Percentiles rank a stretch among this genome's conserved stretches.
These are phyloP conservation scores for Phallusia fumigata DNA, from an alignment of 23 tunicate genomes.

Conservation along the genomic window DNA sequence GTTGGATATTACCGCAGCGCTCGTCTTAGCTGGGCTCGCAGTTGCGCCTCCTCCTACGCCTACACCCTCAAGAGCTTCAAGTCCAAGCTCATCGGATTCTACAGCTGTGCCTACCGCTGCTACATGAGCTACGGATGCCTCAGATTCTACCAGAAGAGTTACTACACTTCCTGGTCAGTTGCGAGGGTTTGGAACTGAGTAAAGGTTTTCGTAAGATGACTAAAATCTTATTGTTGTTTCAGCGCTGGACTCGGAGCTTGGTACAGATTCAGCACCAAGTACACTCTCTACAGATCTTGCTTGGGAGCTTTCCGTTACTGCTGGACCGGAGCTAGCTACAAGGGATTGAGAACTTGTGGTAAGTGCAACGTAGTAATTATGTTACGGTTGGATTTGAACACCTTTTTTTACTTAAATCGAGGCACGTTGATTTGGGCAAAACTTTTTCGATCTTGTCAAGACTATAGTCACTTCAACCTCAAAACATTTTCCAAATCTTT, in stretches of 20 bases:
- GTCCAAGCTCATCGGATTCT: constrained; percentile 26
- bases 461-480: no score
- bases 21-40: neutral
- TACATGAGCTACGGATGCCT: constrained; percentile 39
- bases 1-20: neutral
- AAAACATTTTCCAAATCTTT: no score
- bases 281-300: constrained; percentile 15
- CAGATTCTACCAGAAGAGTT: constrained; percentile 23
- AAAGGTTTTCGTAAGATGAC: neutral
- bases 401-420: no score
- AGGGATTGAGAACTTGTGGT: constrained; percentile 39
- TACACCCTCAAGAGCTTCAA: constrained; percentile 15
- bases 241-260: constrained; percentile 37
- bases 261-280: constrained; percentile 23
- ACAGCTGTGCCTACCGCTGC: constrained; percentile 41
- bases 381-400: no score
- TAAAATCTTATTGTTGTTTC: neutral
- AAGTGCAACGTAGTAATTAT: no score
- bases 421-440: neutral
- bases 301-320: constrained; percentile 35
- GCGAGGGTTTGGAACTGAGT: neutral
- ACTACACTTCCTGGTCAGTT: constrained; percentile 36
- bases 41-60: constrained; percentile 1
- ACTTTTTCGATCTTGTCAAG: neutral
- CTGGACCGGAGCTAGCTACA: constrained; percentile 24